Base-by-base conservation (phyloP, 2,888 invertebrate genomes). In the Callosobruchus maculatus region DNA sequence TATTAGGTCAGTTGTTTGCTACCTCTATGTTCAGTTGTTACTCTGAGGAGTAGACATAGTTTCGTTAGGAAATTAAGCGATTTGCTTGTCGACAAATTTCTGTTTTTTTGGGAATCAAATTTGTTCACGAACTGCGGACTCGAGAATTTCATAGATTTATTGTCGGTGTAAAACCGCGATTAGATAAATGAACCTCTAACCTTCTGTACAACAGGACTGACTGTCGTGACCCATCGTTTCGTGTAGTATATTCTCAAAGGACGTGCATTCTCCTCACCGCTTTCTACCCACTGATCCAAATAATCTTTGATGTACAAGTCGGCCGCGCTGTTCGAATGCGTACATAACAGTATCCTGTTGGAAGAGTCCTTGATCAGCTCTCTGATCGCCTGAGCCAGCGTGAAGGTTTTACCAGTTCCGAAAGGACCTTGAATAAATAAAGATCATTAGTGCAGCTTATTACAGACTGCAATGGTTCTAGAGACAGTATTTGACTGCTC, bases 371-470 rank as follows among this genome's bases (percentile, higher is more conserved):
- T 82, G 31, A 94, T 85, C 68, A 94, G 87, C 81, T 93, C 91
- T 80, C 92, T 92, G 68, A 94, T 92, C 0, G 93, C 93, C 80
- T 90, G 88, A 0, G 95, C 95, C 79, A 96, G 87, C 0, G 95
- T 95, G 82, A 93, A 95, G 0, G 95, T 96, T 84, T 96, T 96
- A 0, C 95, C 95, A 0, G 95, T 95, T n/a, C 95, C 95, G 86
- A 94, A 95, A 0, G 95, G 95, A 0, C 94, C 49, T 49, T 49
- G 13, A 49, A 13, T 49, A 3, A 49, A 49, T 7, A 2, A 49
- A 49, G 85, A 72, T 20, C 21, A 22, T 21, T 31, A 30, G 49
- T 13, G 13, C 26, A 26, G 26, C 7, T n/a, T n/a, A n/a, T n/a
- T n/a, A n/a, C n/a, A n/a, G n/a, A n/a, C n/a, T n/a, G n/a, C n/a